Percentiles rank a stretch among this genome's conserved stretches.
Conservation (phyloP, 30 jellyfish, hydroid and myxozoan genomes). For the Aurelia coerulea region DNA sequence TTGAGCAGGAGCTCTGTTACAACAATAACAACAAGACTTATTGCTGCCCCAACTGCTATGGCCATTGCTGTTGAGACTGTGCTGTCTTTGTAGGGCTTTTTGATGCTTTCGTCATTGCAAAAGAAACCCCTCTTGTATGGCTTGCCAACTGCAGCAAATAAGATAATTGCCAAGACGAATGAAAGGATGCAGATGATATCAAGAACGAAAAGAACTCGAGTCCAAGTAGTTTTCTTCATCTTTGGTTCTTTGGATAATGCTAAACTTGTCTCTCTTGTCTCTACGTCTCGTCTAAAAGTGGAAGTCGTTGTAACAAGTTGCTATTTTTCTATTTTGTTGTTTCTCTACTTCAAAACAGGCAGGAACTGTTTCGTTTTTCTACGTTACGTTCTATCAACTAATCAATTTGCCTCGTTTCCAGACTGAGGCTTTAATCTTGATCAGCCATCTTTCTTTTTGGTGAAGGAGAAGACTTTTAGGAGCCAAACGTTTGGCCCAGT, state of each 20-base stretch:
- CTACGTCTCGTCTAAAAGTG: no score
- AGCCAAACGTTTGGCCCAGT: no score
- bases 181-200: slow-evolving; percentile 1
- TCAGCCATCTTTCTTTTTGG: no score
- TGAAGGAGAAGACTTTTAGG: no score
- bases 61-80: slow-evolving; percentile 73
- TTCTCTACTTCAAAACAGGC: no score
- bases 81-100: slow-evolving; percentile 84
- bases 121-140: slow-evolving; percentile 86
- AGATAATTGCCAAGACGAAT: slow-evolving; percentile 57
- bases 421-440: no score
- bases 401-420: no score
- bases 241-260: background rate
- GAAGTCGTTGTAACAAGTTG: no score
- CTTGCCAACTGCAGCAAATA: slow-evolving; percentile 63
- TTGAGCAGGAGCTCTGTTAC: slow-evolving; percentile 38
- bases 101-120: slow-evolving; percentile 89
- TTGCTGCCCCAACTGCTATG: slow-evolving; percentile 59
- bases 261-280: background rate
- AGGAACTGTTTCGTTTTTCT: no score
- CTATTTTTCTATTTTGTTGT: no score
- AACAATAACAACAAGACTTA: slow-evolving; percentile 44
- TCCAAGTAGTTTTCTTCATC: slow-evolving; percentile 5
- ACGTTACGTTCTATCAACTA: no score
- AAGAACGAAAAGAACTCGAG: background rate